Evolutionary conservation across 2,797 vertebrate genomes (phyloP).

Genomic region (Fistularia tabacaria): DNA sequence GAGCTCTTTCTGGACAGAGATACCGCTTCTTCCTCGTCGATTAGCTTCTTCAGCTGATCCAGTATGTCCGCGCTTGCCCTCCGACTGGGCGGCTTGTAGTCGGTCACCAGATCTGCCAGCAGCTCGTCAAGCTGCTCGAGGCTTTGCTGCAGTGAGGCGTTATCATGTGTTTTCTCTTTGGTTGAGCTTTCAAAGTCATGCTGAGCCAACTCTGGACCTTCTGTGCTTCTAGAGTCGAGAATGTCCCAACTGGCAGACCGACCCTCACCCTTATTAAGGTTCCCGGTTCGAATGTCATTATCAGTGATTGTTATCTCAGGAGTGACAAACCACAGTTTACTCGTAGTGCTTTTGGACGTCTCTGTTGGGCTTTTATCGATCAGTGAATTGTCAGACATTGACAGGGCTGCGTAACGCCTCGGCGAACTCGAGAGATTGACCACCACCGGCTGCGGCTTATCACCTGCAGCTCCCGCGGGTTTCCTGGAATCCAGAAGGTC

Average conservation of each 20-base stretch:
- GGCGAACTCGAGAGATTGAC: constrained; percentile 97
- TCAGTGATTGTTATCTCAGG: constrained; percentile 98
- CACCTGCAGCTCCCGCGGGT: constrained; percentile 70
- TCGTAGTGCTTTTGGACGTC: constrained; percentile 60
- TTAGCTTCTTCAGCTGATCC: constrained; percentile 87
- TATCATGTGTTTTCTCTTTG: constrained; percentile 77
- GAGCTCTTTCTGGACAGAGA: constrained; percentile 72
- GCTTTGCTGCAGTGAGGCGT: constrained; percentile 86
- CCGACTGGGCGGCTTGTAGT: constrained; percentile 85
- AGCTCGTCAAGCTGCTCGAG: constrained; percentile 95
- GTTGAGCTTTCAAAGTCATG: constrained; percentile 61
- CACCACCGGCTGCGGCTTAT: constrained; percentile 86
- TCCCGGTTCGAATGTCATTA: constrained; percentile 85
- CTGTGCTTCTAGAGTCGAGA: constrained; percentile 72
- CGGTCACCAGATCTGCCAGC: constrained; percentile 92
- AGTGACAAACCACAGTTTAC: constrained; percentile 90
- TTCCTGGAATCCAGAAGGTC: constrained; percentile 86
- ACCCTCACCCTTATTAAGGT: constrained; percentile 69
- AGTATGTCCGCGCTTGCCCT: constrained; percentile 80
- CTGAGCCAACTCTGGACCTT: constrained; percentile 52
- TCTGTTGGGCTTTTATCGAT: constrained; percentile 86
- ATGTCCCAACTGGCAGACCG: constrained; percentile 84
- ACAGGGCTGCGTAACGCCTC: constrained; percentile 93
- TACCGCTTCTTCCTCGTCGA: constrained; percentile 77
- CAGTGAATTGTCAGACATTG: constrained; percentile 92